These are phyloP conservation scores for Dasysyrphus tricinctus DNA, from an alignment of 2,888 invertebrate genomes.

Conservation along the genomic window DNA sequence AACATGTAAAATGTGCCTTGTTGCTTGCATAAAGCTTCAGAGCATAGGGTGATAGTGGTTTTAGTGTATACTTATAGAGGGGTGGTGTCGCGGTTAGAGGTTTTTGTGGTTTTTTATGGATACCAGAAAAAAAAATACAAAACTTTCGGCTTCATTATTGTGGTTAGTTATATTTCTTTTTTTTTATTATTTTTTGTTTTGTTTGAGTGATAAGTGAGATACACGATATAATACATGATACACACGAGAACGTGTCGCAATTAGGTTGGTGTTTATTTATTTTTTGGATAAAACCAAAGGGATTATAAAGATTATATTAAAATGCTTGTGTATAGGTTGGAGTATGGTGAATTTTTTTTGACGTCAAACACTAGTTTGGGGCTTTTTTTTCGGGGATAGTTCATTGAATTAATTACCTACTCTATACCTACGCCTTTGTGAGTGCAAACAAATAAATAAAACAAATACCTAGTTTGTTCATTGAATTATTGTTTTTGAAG, in stretches of 20 bases:
- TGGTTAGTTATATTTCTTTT: slow-evolving; percentile 4
- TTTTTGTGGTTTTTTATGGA: slow-evolving; percentile 40
- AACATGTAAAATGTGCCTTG: slow-evolving; percentile 58
- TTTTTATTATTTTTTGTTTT: slow-evolving; percentile 22
- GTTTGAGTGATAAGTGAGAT: slow-evolving; percentile 55
- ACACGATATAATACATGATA: slow-evolving; percentile 6
- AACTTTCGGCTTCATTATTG: slow-evolving; percentile 27
- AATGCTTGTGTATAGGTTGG: background rate
- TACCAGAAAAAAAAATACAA: slow-evolving; percentile 14
- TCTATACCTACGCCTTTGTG: background rate
- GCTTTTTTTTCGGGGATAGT: background rate
- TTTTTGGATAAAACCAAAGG: slow-evolving; percentile 68
- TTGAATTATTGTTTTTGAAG: background rate
- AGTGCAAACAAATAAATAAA: background rate
- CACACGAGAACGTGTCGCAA: slow-evolving; percentile 56
- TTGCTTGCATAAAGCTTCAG: slow-evolving; percentile 10
- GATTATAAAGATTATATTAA: slow-evolving; percentile 72
- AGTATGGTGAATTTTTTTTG: background rate
- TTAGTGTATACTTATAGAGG: background rate
- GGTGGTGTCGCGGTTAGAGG: background rate
- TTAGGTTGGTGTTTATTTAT: slow-evolving; percentile 42
- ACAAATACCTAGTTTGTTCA: background rate
- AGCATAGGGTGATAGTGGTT: slow-evolving; percentile 25
- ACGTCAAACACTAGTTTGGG: background rate
- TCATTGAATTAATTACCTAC: slow-evolving; percentile 10